phyloP scores from a whole-genome alignment of 2,888 invertebrate species.

The Philonicus albiceps region DNA sequence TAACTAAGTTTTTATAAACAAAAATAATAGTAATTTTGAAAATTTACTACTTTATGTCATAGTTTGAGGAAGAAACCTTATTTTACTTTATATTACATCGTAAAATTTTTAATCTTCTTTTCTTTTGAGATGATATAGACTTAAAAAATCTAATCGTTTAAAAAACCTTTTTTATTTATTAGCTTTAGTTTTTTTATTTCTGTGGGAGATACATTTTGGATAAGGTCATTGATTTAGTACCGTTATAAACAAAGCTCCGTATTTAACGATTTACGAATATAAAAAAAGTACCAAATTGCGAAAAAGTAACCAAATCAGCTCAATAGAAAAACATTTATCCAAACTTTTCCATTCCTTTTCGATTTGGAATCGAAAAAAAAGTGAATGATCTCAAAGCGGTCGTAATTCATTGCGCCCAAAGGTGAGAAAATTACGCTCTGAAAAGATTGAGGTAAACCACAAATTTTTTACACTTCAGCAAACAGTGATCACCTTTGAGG shows the following conservation, averaged over 20 bases:
- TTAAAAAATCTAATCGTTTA: no score
- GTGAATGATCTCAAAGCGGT: conserved; percentile 12
- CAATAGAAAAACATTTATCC: neutral
- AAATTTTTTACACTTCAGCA: conserved; percentile 41
- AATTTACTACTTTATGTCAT: no score
- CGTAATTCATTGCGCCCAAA: conserved; percentile 43
- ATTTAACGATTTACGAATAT: neutral
- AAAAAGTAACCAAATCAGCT: neutral
- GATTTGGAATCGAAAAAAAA: neutral
- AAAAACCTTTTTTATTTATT: neutral
- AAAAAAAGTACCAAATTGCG: neutral
- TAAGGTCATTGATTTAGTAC: neutral
- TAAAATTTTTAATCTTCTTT: no score
- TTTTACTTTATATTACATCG: no score
- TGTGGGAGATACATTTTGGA: neutral
- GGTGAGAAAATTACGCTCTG: conserved; percentile 44
- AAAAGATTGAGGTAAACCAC: conserved; percentile 42
- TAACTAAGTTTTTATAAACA: no score
- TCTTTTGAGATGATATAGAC: no score
- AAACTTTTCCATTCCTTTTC: neutral
- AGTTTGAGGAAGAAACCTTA: no score
- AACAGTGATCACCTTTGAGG: conserved; percentile 34
- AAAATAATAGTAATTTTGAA: no score
- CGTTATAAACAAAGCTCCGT: neutral
- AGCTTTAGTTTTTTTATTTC: neutral